phyloP scores from a whole-genome alignment of 2,113 vertebrate species.

The Scomber colias region DNA sequence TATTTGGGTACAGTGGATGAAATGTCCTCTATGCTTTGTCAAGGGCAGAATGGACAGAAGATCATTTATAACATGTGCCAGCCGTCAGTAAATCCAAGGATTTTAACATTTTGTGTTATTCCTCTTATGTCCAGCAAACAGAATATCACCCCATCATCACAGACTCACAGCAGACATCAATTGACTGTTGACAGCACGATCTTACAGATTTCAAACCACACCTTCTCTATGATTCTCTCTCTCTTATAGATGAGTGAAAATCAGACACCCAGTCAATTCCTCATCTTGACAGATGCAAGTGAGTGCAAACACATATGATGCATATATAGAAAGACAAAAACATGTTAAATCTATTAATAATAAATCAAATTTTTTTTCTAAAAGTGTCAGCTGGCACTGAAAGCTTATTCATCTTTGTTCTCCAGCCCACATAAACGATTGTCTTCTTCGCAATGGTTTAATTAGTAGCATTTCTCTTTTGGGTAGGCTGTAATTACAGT shows the following conservation, averaged over 20 bases:
- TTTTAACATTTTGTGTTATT: slow-evolving; percentile 13
- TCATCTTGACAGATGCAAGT: slow-evolving; percentile 15
- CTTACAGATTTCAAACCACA: slow-evolving; percentile 7
- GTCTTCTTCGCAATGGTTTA: slow-evolving; percentile 37
- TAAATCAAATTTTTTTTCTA: background rate
- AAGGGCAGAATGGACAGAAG: slow-evolving; percentile 42
- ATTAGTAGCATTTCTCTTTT: slow-evolving; percentile 38
- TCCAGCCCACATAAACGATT: slow-evolving; percentile 25
- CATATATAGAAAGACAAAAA: slow-evolving; percentile 13
- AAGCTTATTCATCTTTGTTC: slow-evolving; percentile 32
- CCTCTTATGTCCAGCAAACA: background rate
- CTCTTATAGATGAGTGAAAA: background rate
- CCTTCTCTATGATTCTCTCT: background rate
- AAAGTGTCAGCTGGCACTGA: slow-evolving; percentile 28
- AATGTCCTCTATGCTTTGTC: slow-evolving; percentile 49
- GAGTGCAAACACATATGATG: background rate
- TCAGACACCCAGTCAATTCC: background rate
- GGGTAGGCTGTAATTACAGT: slow-evolving; percentile 39
- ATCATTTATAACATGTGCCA: slow-evolving; percentile 14
- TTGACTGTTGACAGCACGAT: slow-evolving; percentile 22
- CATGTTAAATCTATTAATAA: slow-evolving; percentile 6
- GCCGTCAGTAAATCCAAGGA: background rate
- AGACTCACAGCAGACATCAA: background rate
- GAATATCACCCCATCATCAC: background rate
- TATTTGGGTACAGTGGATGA: background rate